A percentile compares a stretch with the other conserved stretches of the same genome.
Conservation (phyloP, 2,797 vertebrate species). For the Helostoma temminkii region DNA sequence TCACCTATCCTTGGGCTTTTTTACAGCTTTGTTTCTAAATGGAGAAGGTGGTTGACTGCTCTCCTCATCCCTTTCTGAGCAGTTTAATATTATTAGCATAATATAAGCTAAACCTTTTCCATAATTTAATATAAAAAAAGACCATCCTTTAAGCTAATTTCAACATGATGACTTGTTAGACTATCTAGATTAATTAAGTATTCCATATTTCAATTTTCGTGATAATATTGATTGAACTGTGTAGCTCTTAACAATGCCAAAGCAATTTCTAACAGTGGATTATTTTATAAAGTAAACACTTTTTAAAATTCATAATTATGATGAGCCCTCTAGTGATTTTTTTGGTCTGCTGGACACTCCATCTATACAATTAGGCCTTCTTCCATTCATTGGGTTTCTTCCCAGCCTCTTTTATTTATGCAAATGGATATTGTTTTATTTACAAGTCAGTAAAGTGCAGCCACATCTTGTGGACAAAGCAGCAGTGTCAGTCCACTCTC, state of each 20-base stretch:
- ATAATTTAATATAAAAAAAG: slow-evolving; percentile 89
- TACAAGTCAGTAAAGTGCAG: slow-evolving; percentile 65
- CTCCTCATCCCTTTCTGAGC: slow-evolving; percentile 76
- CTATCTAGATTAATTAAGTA: slow-evolving; percentile 86
- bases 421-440: slow-evolving; percentile 61
- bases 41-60: slow-evolving; percentile 50
- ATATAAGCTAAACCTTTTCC: slow-evolving; percentile 83
- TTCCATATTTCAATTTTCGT: slow-evolving; percentile 89
- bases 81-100: slow-evolving; percentile 88
- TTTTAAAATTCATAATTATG: slow-evolving; percentile 21
- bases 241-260: slow-evolving; percentile 87
- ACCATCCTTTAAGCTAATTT: slow-evolving; percentile 91
- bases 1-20: slow-evolving; percentile 18
- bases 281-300: slow-evolving; percentile 17
- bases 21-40: slow-evolving; percentile 44
- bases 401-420: slow-evolving; percentile 47
- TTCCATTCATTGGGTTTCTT: slow-evolving; percentile 29
- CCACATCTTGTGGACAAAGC: slow-evolving; percentile 52
- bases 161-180: slow-evolving; percentile 90
- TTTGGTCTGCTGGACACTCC: slow-evolving; percentile 15
- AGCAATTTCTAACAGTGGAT: slow-evolving; percentile 84
- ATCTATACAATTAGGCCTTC: slow-evolving; percentile 34
- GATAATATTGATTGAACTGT: slow-evolving; percentile 91
- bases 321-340: slow-evolving; percentile 21
- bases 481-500: slow-evolving; percentile 58